Base-by-base conservation (phyloP, 1,140 invertebrate species). In the Asbolus verrucosus region DNA sequence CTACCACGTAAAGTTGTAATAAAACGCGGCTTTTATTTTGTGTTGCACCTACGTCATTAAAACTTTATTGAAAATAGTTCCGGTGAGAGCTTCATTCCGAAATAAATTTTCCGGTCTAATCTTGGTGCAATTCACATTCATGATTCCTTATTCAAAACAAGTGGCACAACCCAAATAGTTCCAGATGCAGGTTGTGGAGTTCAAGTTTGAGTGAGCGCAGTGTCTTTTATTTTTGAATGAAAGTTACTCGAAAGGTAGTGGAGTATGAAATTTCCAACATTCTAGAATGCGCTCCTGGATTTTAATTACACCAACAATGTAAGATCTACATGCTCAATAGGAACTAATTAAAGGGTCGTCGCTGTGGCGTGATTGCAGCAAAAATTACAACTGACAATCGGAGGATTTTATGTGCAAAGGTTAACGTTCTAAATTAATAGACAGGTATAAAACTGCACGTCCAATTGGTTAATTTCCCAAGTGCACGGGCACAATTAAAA, bases 251-350 rank as follows among this genome's bases (percentile, higher is more conserved):
- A 54, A 54, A 8, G 6, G 6, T 21, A 54, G 19, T 27, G 19
- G 16, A 9, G 15, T 46, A 46, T 46, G 41, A 54, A 54, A 54
- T 54, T 54, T 54, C 21, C 46, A 46, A 46, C 1, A 50, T 21
- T 50, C 43, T 50, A 54, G 39, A 1, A 15, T n/a, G n/a, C n/a
- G 18, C 21, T 46, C 6, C n/a, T n/a, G 21, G 21, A 54, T n/a
- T 27, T 54, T 54, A 54, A 54, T 54, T 54, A 54, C 19, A 14
- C 46, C 46, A 46, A 54, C 46, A 54, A 27, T 54, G 46, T 11
- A 46, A n/a, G n/a, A 54, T 24, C 46, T 54, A 27, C 46, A 54
- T 27, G 46, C 19, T 30, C 27, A 54, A 54, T 54, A 54, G 27
- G 11, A 54, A 54, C 46, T 13, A 54, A 54, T 54, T 54, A 54